Conservation (phyloP, 2,113 vertebrate genomes). For the Tetrao urogallus region DNA sequence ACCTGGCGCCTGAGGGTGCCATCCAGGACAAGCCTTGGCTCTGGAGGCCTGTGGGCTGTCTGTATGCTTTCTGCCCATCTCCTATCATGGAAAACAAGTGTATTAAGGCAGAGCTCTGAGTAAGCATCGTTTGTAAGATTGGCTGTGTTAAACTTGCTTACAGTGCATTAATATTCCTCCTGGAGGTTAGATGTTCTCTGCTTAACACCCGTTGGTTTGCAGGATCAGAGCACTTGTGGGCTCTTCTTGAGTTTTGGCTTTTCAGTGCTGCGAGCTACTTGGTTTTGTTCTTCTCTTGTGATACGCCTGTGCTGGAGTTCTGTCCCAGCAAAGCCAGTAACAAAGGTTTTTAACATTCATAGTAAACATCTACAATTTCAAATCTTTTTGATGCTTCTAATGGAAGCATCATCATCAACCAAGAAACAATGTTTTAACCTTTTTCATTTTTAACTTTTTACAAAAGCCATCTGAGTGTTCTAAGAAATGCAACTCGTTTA, state of each 20-base stretch:
- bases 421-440: not conserved
- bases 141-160: not conserved
- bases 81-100: not conserved
- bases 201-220: not conserved
- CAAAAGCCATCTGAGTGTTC: not conserved
- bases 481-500: not conserved
- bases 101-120: not conserved
- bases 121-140: not conserved
- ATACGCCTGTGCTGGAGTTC: not conserved
- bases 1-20: not conserved
- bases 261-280: not conserved
- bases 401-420: not conserved
- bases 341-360: not conserved
- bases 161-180: not conserved
- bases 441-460: constrained; percentile 13
- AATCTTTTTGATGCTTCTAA: not conserved
- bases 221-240: not conserved
- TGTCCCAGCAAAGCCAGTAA: not conserved
- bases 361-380: not conserved
- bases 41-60: not conserved
- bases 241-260: not conserved
- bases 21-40: not conserved
- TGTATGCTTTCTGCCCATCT: not conserved
- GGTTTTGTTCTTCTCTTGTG: not conserved
- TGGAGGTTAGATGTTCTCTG: not conserved